A percentile compares a stretch with the other conserved stretches of the same genome.
Conservation (phyloP, 2,888 invertebrate species). For the Xylophagus ater region DNA sequence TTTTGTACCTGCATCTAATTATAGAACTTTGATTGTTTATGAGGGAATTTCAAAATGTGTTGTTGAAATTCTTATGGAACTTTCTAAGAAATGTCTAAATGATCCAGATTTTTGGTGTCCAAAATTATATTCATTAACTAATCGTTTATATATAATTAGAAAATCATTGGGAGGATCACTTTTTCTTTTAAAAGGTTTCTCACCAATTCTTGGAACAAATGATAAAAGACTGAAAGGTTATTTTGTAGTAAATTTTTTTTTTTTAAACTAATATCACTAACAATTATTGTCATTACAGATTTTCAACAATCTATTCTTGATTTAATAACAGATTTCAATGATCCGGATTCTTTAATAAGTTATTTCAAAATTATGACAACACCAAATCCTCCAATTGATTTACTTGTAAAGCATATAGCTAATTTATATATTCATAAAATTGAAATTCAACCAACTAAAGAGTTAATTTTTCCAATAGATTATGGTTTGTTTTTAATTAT, state of each 20-base stretch:
- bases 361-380: conserved; percentile 50
- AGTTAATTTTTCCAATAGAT: conserved; percentile 32
- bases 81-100: conserved; percentile 29
- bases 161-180: conserved; percentile 36
- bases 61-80: conserved; percentile 34
- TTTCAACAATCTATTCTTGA: conserved; percentile 55
- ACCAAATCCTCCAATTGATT: conserved; percentile 43
- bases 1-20: conserved; percentile 33
- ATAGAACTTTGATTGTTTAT: conserved; percentile 33
- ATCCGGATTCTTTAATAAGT: conserved; percentile 41
- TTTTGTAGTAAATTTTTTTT: conserved; percentile 13
- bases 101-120: conserved; percentile 32
- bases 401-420: conserved; percentile 45
- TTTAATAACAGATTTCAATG: conserved; percentile 43
- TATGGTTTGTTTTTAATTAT: too few relatives aligned
- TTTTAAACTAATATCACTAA: conserved; percentile 14
- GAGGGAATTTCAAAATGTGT: conserved; percentile 34
- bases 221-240: conserved; percentile 30
- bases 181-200: conserved; percentile 34
- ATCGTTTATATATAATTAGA: conserved; percentile 34
- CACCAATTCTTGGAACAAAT: conserved; percentile 29
- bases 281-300: conserved; percentile 38
- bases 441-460: conserved; percentile 31
- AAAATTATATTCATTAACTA: conserved; percentile 31
- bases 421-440: conserved; percentile 29